These are phyloP conservation scores for Bibio marci DNA, from an alignment of 2,888 invertebrate species.

Conservation along the genomic window DNA sequence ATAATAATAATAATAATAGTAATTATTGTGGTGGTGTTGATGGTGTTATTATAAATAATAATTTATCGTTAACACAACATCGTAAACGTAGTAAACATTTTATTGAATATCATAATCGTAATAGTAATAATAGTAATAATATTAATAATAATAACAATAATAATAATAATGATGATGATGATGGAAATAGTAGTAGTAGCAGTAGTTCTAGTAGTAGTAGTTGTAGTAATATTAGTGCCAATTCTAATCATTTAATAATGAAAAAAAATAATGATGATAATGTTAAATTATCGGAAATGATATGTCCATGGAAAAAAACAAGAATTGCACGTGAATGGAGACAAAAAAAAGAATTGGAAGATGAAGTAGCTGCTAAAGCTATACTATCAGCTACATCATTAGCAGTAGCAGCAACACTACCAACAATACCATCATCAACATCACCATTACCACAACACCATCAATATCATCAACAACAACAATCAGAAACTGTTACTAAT, in stretches of 20 bases:
- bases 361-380: neutral
- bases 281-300: conserved; percentile 2
- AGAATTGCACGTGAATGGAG: conserved; percentile 26
- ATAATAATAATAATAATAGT: conserved; percentile 3
- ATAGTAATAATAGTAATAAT: no score
- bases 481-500: neutral
- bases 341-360: conserved; percentile 2
- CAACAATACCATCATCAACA: neutral
- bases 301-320: conserved; percentile 30
- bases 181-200: conserved; percentile 2
- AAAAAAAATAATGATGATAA: conserved; percentile 2
- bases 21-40: neutral
- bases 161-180: conserved; percentile 4
- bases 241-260: conserved; percentile 2
- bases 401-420: neutral
- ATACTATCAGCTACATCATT: neutral
- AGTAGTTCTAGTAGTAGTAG: conserved; percentile 4
- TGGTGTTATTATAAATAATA: neutral
- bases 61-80: neutral
- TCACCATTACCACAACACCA: neutral
- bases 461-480: neutral
- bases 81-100: conserved; percentile 5
- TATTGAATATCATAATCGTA: no score
- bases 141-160: conserved; percentile 1
- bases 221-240: neutral